These are phyloP conservation scores for Meteorus sp. DNA, from an alignment of 1,140 invertebrate species.

Conservation along the genomic window DNA sequence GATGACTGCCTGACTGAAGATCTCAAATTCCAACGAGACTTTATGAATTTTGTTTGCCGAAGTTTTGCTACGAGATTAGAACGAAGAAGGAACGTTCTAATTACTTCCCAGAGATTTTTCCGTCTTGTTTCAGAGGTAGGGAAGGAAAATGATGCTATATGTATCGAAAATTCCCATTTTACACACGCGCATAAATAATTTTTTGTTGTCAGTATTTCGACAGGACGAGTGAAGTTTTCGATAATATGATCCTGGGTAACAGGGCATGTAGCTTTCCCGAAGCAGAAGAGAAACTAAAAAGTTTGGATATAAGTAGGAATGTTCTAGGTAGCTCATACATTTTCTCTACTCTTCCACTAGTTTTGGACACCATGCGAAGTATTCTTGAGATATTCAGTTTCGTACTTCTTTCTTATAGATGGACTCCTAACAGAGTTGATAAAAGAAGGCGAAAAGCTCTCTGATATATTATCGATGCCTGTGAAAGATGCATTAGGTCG, in stretches of 20 bases:
- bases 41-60: slow-evolving; percentile 80
- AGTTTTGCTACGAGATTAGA: slow-evolving; percentile 78
- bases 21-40: slow-evolving; percentile 68
- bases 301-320: slow-evolving; percentile 61
- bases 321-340: slow-evolving; percentile 39
- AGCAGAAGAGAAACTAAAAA: slow-evolving; percentile 58
- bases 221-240: slow-evolving; percentile 68
- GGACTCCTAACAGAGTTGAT: slow-evolving; percentile 68
- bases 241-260: slow-evolving; percentile 66
- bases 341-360: slow-evolving; percentile 15
- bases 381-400: too few species aligned
- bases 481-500: slow-evolving; percentile 77
- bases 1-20: slow-evolving; percentile 62
- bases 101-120: slow-evolving; percentile 76
- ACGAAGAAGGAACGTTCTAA: slow-evolving; percentile 72
- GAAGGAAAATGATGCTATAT: slow-evolving; percentile 4
- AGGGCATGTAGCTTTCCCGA: slow-evolving; percentile 61
- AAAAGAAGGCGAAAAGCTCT: slow-evolving; percentile 77
- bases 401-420: slow-evolving; percentile 57
- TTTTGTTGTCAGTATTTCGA: slow-evolving; percentile 63
- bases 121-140: slow-evolving; percentile 71
- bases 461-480: slow-evolving; percentile 77
- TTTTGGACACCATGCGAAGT: too few species aligned
- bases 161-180: slow-evolving; percentile 21
- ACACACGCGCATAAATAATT: slow-evolving; percentile 4